A percentile compares a stretch with the other conserved stretches of the same genome.
These are phyloP conservation scores for Candoia aspera DNA, from an alignment of 2,113 vertebrate species.

Conservation along the genomic window DNA sequence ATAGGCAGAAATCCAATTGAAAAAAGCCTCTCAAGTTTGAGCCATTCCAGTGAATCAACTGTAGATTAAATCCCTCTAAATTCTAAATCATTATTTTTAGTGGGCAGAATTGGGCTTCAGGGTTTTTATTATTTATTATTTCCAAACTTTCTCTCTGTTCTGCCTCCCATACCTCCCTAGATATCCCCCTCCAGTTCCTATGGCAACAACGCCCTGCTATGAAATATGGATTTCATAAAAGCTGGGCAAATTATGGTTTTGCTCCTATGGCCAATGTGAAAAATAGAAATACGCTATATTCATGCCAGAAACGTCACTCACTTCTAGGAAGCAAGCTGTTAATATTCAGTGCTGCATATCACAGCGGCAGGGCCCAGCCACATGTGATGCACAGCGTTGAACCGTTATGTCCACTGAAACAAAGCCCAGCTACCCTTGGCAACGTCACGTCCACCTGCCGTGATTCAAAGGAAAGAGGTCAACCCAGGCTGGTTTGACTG, in stretches of 20 bases:
- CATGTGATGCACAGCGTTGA: background rate
- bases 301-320: background rate
- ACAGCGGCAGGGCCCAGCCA: background rate
- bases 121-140: background rate
- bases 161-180: background rate
- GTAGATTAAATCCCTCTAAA: constrained; percentile 15
- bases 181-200: background rate
- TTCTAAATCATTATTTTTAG: constrained; percentile 21
- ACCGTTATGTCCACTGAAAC: background rate
- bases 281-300: background rate
- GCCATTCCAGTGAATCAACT: background rate
- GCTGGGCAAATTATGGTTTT: background rate
- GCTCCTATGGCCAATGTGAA: background rate
- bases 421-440: background rate
- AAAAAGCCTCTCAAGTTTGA: background rate
- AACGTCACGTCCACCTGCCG: background rate
- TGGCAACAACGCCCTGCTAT: background rate
- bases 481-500: background rate
- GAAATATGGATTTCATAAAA: background rate
- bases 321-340: background rate
- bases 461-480: background rate
- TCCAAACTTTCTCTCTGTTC: background rate
- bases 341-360: background rate
- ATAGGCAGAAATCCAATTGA: background rate
- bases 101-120: background rate